These are phyloP conservation scores for Bradysia coprophila DNA, from an alignment of 1,140 invertebrate species.

Conservation along the genomic window DNA sequence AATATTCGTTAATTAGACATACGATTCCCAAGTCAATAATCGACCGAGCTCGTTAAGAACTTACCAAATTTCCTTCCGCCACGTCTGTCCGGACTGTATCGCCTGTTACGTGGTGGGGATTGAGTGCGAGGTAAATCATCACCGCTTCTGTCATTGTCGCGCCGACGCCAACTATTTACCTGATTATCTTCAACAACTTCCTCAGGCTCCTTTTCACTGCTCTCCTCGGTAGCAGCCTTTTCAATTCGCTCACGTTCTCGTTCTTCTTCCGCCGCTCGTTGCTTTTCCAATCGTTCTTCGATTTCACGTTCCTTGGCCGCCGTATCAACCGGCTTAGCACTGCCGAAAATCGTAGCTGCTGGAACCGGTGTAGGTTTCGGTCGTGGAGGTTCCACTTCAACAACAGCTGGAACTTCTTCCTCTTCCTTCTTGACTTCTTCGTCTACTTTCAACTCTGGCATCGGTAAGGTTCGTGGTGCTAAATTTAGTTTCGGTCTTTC, in stretches of 20 bases:
- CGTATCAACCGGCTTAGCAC: constrained; percentile 87
- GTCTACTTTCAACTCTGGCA: constrained; percentile 20
- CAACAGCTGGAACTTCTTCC: background rate
- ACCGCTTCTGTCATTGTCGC: constrained; percentile 1
- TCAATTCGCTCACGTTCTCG: constrained; percentile 11
- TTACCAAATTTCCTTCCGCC: background rate
- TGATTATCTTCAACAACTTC: constrained; percentile 8
- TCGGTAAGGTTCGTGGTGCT: constrained; percentile 50
- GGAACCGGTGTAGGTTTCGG: constrained; percentile 27
- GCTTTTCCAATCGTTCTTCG: constrained; percentile 42
- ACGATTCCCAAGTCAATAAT: background rate
- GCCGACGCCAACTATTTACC: constrained; percentile 6
- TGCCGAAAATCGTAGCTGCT: constrained; percentile 66
- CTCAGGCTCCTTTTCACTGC: constrained; percentile 2
- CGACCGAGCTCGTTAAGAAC: background rate
- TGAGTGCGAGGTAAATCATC: background rate
- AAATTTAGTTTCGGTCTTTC: constrained; percentile 50
- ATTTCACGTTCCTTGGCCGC: constrained; percentile 57
- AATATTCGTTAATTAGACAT: background rate
- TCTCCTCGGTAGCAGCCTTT: constrained; percentile 12
- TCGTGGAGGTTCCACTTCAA: constrained; percentile 5
- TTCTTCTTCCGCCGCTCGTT: constrained; percentile 15
- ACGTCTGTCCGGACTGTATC: constrained; percentile 1
- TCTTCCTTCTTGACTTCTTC: constrained; percentile 1
- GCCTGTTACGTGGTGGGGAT: background rate